A percentile compares a stretch with the other conserved stretches of the same genome.
Evolutionary conservation across 2,888 invertebrate genomes (phyloP).

Genomic region (Ryuthela nishihirai): DNA sequence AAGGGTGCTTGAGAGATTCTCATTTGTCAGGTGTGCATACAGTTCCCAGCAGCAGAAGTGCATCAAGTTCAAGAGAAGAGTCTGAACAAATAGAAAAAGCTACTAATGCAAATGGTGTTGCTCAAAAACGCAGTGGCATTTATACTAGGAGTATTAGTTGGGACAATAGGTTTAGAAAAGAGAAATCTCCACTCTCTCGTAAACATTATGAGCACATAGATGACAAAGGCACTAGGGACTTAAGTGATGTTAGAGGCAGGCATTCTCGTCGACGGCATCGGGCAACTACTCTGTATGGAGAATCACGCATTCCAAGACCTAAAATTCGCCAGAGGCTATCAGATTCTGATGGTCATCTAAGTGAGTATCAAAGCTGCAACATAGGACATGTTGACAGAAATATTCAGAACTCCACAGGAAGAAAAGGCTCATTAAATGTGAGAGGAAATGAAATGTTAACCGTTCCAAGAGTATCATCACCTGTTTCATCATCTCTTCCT

Average conservation of each 20-base stretch:
- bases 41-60: slow-evolving; percentile 12
- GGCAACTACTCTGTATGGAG: slow-evolving; percentile 4
- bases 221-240: slow-evolving; percentile 4
- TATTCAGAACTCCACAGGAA: too few relatives aligned
- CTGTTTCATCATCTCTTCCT: slow-evolving; percentile 29
- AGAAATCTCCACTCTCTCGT: slow-evolving; percentile 7
- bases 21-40: neutral
- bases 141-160: slow-evolving; percentile 33
- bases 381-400: too few relatives aligned
- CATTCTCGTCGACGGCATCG: slow-evolving; percentile 22
- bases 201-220: slow-evolving; percentile 4
- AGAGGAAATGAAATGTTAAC: too few relatives aligned
- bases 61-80: slow-evolving; percentile 30
- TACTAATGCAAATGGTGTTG: too few relatives aligned
- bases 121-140: slow-evolving; percentile 26
- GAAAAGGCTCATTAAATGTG: too few relatives aligned
- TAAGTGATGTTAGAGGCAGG: slow-evolving; percentile 17
- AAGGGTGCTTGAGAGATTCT: neutral
- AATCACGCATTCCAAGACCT: slow-evolving; percentile 29
- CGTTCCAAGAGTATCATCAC: slow-evolving; percentile 12
- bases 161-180: slow-evolving; percentile 25
- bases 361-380: too few relatives aligned
- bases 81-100: slow-evolving; percentile 19
- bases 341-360: slow-evolving; percentile 10
- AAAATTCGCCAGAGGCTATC: slow-evolving; percentile 12